Evolutionary conservation across 2,113 vertebrate species (phyloP).

Genomic region (Erythrocercus mccallii): DNA sequence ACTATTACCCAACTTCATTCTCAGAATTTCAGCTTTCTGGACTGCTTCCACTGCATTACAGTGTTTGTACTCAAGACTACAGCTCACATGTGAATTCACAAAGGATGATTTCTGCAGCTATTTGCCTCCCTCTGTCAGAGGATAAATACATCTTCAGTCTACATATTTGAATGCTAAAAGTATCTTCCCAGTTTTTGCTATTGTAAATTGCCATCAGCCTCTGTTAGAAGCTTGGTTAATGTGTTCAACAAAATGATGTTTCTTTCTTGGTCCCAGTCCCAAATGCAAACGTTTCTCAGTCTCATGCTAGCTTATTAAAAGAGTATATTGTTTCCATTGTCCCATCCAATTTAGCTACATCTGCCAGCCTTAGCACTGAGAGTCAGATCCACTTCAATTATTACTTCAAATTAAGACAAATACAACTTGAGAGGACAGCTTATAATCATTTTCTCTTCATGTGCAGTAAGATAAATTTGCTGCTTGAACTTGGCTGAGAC

Average conservation of each 20-base stretch:
- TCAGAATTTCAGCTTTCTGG: neutral
- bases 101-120: neutral
- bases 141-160: neutral
- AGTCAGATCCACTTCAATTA: neutral
- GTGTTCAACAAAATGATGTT: neutral
- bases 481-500: neutral
- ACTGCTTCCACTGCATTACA: neutral
- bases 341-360: neutral
- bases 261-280: neutral
- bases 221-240: neutral
- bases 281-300: neutral
- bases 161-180: neutral
- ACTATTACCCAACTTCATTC: neutral
- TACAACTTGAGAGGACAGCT: neutral
- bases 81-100: neutral
- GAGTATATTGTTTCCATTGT: neutral
- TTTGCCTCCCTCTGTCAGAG: neutral
- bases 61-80: neutral
- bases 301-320: neutral
- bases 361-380: neutral
- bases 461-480: neutral
- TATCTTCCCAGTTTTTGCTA: neutral
- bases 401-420: slow-evolving; percentile 13
- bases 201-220: neutral
- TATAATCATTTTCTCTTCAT: neutral